A percentile compares a stretch with the other conserved stretches of the same genome.
These are phyloP conservation scores for Ciona savignyi DNA, from an alignment of 23 tunicate genomes.

Conservation along the genomic window DNA sequence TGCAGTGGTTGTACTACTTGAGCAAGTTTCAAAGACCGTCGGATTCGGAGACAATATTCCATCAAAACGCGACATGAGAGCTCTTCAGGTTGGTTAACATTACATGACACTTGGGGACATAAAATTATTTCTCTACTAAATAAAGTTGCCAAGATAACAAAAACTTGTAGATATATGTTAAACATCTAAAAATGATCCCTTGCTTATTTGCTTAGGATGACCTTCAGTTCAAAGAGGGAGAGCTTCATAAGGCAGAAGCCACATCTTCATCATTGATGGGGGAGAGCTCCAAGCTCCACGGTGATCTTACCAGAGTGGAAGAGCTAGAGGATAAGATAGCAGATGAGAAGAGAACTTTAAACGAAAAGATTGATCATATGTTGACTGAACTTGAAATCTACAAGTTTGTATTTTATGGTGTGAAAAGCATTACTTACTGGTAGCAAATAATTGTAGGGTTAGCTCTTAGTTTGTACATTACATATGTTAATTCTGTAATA, in stretches of 20 bases:
- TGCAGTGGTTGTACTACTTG: slow-evolving; percentile 62
- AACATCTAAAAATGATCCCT: neutral
- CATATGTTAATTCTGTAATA: too few species aligned
- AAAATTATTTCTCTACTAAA: too few species aligned
- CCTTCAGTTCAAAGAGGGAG: slow-evolving; percentile 85
- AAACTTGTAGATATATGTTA: too few species aligned
- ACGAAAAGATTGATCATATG: slow-evolving; percentile 51
- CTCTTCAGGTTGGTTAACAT: slow-evolving; percentile 48
- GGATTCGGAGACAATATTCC: slow-evolving; percentile 50
- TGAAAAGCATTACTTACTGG: too few species aligned
- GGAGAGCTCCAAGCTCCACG: slow-evolving; percentile 59
- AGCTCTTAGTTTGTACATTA: too few species aligned
- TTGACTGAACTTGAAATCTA: slow-evolving; percentile 34
- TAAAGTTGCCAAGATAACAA: too few species aligned
- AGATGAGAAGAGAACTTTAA: slow-evolving; percentile 36
- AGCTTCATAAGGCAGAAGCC: slow-evolving; percentile 74
- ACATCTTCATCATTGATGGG: slow-evolving; percentile 47
- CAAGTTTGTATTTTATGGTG: too few species aligned
- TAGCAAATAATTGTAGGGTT: too few species aligned
- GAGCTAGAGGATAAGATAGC: slow-evolving; percentile 68
- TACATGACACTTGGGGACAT: too few species aligned
- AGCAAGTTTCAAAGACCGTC: slow-evolving; percentile 43
- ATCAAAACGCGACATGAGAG: slow-evolving; percentile 37
- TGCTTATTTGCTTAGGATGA: slow-evolving; percentile 51
- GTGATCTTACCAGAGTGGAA: slow-evolving; percentile 70